phyloP scores from a whole-genome alignment of 2,888 invertebrate species.

The Chrysodeixis includens region DNA sequence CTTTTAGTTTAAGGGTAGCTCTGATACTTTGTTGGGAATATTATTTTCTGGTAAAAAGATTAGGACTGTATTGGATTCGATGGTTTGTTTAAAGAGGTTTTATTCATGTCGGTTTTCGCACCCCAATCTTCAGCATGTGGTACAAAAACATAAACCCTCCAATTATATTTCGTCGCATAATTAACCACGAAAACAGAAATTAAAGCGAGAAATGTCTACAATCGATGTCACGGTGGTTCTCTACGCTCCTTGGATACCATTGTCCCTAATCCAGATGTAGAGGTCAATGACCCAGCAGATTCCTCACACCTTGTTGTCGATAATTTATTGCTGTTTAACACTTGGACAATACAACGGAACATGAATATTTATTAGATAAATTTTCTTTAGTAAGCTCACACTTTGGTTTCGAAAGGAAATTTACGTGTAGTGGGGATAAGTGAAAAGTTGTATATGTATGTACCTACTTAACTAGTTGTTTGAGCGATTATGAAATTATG shows the following conservation, averaged over 20 bases:
- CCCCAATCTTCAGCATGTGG: too few relatives aligned
- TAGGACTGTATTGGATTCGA: neutral
- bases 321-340: conserved; percentile 70
- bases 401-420: conserved; percentile 4
- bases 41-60: neutral
- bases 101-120: neutral
- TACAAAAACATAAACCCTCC: conserved; percentile 1
- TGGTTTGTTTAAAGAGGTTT: neutral
- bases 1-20: conserved; percentile 1
- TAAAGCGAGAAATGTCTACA: conserved; percentile 57
- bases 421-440: neutral
- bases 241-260: conserved; percentile 62
- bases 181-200: conserved; percentile 34
- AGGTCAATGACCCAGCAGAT: conserved; percentile 75
- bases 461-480: neutral
- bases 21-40: neutral
- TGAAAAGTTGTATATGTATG: conserved; percentile 4
- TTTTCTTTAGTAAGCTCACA: conserved; percentile 27
- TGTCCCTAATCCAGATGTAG: conserved; percentile 77
- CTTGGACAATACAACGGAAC: conserved; percentile 45
- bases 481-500: neutral
- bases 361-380: conserved; percentile 56
- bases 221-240: conserved; percentile 67
- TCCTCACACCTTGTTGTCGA: conserved; percentile 72
- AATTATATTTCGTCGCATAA: conserved; percentile 12